Evolutionary conservation across 2,797 vertebrate genomes (phyloP).

Genomic region (Trachops cirrhosus): DNA sequence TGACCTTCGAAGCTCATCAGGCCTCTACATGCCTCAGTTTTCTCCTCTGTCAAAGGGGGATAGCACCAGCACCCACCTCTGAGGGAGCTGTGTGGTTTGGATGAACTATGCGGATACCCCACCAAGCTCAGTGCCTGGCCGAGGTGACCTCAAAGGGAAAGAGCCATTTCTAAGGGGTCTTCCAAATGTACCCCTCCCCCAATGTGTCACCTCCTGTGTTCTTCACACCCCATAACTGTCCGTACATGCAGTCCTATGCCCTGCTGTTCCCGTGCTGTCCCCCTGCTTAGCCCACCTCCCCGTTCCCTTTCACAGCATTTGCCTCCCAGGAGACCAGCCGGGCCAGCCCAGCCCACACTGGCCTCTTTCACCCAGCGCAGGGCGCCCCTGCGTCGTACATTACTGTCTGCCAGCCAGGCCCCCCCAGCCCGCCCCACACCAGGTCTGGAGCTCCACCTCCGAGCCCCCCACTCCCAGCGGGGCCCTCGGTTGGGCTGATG

Average conservation of each 20-base stretch:
- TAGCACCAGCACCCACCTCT: background rate
- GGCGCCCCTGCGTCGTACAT: rapidly evolving
- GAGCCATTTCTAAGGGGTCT: background rate
- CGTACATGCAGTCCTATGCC: background rate
- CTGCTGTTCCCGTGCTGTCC: background rate
- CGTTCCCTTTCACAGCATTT: too few species aligned
- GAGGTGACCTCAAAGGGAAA: background rate
- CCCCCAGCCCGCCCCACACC: background rate
- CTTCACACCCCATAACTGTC: background rate
- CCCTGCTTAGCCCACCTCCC: background rate
- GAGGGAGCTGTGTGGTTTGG: background rate
- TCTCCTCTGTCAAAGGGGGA: background rate
- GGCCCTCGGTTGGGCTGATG: background rate
- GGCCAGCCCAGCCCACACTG: background rate
- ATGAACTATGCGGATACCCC: background rate
- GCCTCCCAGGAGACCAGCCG: background rate
- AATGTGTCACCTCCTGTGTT: background rate
- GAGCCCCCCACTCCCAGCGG: rapidly evolving
- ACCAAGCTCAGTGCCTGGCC: background rate
- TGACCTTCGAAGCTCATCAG: background rate
- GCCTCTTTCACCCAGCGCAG: background rate
- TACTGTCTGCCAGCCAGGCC: background rate
- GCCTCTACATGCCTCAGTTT: background rate
- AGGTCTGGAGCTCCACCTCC: background rate
- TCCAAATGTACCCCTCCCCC: background rate